Conservation (phyloP, 1,140 invertebrate genomes). For the Brachionus paranguensis region DNA sequence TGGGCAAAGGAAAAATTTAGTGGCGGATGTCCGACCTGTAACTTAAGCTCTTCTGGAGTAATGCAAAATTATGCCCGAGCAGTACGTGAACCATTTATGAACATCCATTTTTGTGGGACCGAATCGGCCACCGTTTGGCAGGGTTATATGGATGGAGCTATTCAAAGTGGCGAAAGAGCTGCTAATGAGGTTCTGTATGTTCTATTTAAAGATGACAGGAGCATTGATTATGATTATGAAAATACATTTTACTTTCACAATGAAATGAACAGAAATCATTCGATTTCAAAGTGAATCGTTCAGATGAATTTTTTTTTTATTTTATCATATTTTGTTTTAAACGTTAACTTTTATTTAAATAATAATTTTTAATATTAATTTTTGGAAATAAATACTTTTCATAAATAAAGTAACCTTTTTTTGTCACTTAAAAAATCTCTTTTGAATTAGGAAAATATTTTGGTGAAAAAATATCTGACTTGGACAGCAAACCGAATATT, state of each 20-base stretch:
- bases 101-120: constrained; percentile 59
- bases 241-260: neutral
- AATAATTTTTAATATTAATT: too few relatives aligned
- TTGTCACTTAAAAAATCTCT: too few relatives aligned
- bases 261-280: neutral
- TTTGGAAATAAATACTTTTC: too few relatives aligned
- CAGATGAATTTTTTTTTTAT: neutral
- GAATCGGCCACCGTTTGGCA: constrained; percentile 60
- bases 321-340: too few relatives aligned
- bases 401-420: too few relatives aligned
- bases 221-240: neutral
- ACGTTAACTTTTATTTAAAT: too few relatives aligned
- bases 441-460: too few relatives aligned
- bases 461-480: too few relatives aligned
- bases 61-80: constrained; percentile 41
- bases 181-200: constrained; percentile 55
- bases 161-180: constrained; percentile 59
- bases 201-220: constrained; percentile 7
- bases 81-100: constrained; percentile 46
- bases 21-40: constrained; percentile 50
- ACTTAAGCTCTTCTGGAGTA: constrained; percentile 45
- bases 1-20: constrained; percentile 52
- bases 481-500: too few relatives aligned
- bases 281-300: neutral
- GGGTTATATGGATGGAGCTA: constrained; percentile 60